Conservation (phyloP, 2,113 vertebrate genomes). For the Sturnus vulgaris region DNA sequence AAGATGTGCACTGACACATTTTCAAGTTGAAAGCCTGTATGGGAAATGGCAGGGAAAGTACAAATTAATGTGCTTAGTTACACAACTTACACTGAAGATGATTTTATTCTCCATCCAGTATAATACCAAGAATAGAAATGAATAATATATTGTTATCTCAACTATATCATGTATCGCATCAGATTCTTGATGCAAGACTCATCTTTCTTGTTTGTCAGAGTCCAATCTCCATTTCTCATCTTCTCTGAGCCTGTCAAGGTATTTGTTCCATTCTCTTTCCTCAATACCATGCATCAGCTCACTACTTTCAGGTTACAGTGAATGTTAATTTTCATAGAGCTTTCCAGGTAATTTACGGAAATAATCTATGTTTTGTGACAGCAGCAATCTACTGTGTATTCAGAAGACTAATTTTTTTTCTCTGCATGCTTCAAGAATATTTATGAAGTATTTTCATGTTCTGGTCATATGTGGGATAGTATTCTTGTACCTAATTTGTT, state of each 20-base stretch:
- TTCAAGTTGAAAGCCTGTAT: not conserved
- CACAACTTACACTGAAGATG: not conserved
- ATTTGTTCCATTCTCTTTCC: not conserved
- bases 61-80: not conserved
- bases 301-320: not conserved
- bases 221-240: not conserved
- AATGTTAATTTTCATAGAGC: not conserved
- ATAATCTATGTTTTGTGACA: not conserved
- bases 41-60: not conserved
- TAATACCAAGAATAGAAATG: not conserved
- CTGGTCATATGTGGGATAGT: not conserved
- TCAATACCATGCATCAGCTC: not conserved
- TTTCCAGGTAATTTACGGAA: not conserved
- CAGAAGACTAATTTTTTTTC: not conserved
- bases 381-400: not conserved
- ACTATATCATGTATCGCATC: not conserved
- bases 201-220: not conserved
- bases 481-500: not conserved
- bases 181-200: not conserved
- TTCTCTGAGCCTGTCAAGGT: not conserved
- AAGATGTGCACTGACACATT: not conserved
- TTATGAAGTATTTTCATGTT: not conserved
- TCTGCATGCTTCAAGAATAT: not conserved
- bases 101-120: not conserved
- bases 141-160: not conserved